These are phyloP conservation scores for Pemphredon lugubris DNA, from an alignment of 2,888 invertebrate species.

Conservation along the genomic window DNA sequence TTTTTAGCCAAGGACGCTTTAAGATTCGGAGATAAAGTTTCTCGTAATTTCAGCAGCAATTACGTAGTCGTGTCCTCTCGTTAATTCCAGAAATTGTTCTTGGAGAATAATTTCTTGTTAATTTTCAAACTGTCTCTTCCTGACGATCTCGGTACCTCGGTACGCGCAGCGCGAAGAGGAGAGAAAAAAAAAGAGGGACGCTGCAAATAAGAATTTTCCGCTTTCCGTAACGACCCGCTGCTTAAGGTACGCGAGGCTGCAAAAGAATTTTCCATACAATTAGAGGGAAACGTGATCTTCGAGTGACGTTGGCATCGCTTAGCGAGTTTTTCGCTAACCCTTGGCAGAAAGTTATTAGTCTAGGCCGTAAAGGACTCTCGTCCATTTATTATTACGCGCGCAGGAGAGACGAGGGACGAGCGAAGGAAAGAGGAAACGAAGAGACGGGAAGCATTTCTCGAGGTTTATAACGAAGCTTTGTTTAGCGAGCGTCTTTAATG, in stretches of 20 bases:
- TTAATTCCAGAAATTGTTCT: conserved; percentile 20
- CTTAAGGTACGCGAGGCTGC: background rate
- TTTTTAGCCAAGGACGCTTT: conserved; percentile 27
- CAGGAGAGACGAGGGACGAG: conserved; percentile 9
- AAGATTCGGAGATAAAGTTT: conserved; percentile 14
- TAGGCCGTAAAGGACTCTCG: conserved; percentile 55
- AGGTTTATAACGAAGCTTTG: conserved; percentile 73
- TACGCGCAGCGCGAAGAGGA: background rate
- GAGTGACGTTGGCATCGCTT: conserved; percentile 23
- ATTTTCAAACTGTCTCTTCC: conserved; percentile 10
- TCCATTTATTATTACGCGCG: conserved; percentile 67
- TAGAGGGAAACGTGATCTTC: background rate
- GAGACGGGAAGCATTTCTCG: conserved; percentile 45
- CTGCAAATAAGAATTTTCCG: background rate
- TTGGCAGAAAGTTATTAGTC: conserved; percentile 57
- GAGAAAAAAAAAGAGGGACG: background rate
- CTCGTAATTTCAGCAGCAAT: background rate
- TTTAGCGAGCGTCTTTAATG: conserved; percentile 73
- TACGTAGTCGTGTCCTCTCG: conserved; percentile 3
- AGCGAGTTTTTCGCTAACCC: conserved; percentile 10
- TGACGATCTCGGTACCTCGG: background rate
- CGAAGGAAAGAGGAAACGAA: conserved; percentile 23
- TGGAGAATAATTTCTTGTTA: background rate
- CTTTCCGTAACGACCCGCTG: no score
- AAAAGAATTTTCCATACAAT: conserved; percentile 2